Base-by-base conservation (phyloP, 2,113 vertebrate species). In the Mungos mungo region DNA sequence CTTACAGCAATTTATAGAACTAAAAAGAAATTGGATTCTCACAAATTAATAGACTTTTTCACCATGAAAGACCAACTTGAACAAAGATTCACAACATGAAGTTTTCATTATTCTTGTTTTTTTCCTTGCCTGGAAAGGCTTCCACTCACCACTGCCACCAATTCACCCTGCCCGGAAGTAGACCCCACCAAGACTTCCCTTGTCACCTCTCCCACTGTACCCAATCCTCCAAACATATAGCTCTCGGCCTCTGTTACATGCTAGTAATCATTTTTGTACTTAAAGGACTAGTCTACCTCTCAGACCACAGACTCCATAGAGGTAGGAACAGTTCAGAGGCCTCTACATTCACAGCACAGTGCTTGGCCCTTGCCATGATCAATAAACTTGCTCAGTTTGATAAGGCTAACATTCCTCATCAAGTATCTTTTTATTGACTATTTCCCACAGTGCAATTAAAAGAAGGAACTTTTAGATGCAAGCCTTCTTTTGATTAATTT, bases 401-500 rank as follows among this genome's bases (percentile, higher is more conserved):
- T 52, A 69, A 90, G n/a, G 47, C 23, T n/a, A 93, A 66, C 15
- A 41, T 60, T 71, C 11, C 57, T 92, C 79, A 95, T 71, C 85
- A 92, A 89, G 88, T 66, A 88, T 47, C 31, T 69, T 96, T 96
- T 95, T 82, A 93, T 66, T 77, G 65, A 81, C 87, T 69, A 66
- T 84, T 92, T 97, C 93, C 83, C 7, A 66, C 66, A 68, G 81
- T 27, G 74, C 79, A 98, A 96, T 92, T 95, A 97, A 93, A 95
- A 95, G 60, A 16, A 93, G 41, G 69, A 90, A 50, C 63, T 85
- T 88, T 97, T 84, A 35, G 80, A 96, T 19, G 95, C 31, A 88
- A 68, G n/a, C 29, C 90, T 95, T 90, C 83, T 95, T 96, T 97
- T 88, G 92, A 96, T 95, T 97, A 96, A 96, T 97, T 97, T 90